These are phyloP conservation scores for Phania funesta DNA, from an alignment of 2,888 invertebrate species.

Conservation along the genomic window DNA sequence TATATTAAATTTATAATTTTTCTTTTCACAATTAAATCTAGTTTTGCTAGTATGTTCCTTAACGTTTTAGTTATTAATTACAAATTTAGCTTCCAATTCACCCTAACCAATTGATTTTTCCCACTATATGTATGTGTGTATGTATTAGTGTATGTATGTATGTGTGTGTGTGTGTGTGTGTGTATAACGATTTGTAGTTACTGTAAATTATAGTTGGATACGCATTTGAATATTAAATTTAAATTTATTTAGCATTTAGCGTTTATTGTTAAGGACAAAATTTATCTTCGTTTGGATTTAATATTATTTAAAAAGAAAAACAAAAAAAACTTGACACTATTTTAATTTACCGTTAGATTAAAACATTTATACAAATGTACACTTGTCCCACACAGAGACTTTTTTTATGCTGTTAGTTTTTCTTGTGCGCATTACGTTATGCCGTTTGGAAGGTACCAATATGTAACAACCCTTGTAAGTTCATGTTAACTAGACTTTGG, in stretches of 20 bases:
- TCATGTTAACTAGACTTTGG: not conserved
- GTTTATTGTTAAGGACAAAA: not conserved
- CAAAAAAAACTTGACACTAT: not conserved
- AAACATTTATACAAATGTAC: constrained; percentile 24
- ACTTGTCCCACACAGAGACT: not conserved
- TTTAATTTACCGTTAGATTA: constrained; percentile 5
- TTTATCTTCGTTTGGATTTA: not conserved
- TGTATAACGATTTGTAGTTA: not conserved
- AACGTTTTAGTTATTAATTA: not conserved
- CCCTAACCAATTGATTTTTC: constrained; percentile 34
- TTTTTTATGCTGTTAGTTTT: constrained; percentile 11
- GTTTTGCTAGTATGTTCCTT: not conserved
- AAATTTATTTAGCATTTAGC: not conserved
- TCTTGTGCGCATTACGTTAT: constrained; percentile 29
- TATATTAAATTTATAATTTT: not conserved
- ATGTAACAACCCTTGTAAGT: constrained; percentile 43
- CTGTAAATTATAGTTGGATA: not conserved
- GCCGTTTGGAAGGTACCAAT: constrained; percentile 1
- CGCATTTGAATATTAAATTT: not conserved
- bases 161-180: not conserved
- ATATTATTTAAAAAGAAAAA: not conserved
- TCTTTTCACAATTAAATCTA: not conserved
- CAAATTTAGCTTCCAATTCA: constrained; percentile 8
- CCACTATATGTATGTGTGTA: not conserved
- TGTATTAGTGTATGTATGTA: not conserved